Conservation (phyloP, 2,797 vertebrate genomes). For the Sebastes steindachneri region DNA sequence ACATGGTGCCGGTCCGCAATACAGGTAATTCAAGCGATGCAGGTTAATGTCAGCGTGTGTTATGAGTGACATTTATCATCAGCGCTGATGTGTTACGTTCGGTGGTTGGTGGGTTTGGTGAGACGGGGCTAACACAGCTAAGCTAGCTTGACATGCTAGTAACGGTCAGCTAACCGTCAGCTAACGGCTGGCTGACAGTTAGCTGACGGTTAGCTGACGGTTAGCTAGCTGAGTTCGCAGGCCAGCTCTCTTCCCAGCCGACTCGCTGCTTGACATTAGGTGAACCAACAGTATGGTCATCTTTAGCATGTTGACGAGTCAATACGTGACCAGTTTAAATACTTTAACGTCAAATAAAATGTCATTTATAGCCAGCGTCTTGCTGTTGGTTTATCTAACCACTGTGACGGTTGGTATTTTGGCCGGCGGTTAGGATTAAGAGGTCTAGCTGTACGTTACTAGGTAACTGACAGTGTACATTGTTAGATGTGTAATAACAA, state of each 20-base stretch:
- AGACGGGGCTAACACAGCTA: neutral
- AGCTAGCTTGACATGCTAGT: constrained; percentile 34
- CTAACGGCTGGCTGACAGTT: too few species aligned
- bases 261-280: constrained; percentile 20
- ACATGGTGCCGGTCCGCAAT: constrained; percentile 81
- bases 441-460: too few species aligned
- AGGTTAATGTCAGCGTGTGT: constrained; percentile 29
- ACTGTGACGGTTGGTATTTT: neutral
- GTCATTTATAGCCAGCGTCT: neutral
- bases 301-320: neutral
- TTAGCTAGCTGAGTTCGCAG: constrained; percentile 58
- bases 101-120: neutral
- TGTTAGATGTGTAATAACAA: too few species aligned
- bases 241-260: constrained; percentile 36
- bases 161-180: too few species aligned
- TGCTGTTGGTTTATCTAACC: neutral
- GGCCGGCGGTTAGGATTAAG: constrained; percentile 31
- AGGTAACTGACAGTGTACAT: too few species aligned
- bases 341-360: neutral
- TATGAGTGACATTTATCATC: neutral
- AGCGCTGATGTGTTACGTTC: neutral
- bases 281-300: neutral
- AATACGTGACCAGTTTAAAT: too few species aligned
- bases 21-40: constrained; percentile 81
- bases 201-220: constrained; percentile 7